These are phyloP conservation scores for Euplexia lucipara DNA, from an alignment of 2,888 invertebrate species.

Conservation along the genomic window DNA sequence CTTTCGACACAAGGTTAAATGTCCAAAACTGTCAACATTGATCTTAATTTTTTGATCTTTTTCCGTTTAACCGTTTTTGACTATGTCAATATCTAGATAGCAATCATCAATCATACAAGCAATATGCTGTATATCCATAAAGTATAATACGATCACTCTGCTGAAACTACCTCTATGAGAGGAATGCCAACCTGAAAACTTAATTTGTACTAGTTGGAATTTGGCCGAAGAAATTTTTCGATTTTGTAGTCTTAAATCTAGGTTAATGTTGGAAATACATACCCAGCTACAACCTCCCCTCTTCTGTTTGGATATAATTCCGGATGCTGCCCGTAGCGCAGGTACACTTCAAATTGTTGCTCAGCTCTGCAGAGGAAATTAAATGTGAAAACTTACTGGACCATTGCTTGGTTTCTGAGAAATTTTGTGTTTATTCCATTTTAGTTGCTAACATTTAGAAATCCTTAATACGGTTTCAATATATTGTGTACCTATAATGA, in stretches of 20 bases:
- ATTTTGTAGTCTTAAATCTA: neutral
- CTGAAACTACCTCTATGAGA: too few species aligned
- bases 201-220: neutral
- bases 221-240: neutral
- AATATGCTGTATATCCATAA: too few species aligned
- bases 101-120: too few species aligned
- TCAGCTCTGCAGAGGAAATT: constrained; percentile 92
- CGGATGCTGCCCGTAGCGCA: constrained; percentile 98
- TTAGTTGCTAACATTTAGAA: neutral
- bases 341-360: constrained; percentile 97
- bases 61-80: neutral
- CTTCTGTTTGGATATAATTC: constrained; percentile 97
- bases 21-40: too few species aligned
- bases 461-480: neutral
- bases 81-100: too few species aligned
- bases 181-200: too few species aligned
- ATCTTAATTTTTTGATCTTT: too few species aligned
- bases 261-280: constrained; percentile 73
- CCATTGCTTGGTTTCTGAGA: neutral
- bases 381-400: constrained; percentile 21
- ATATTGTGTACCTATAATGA: neutral
- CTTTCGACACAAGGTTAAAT: neutral
- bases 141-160: too few species aligned
- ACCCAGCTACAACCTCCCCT: constrained; percentile 97
- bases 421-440: neutral